These are phyloP conservation scores for Prionace glauca DNA, from an alignment of 2,797 vertebrate species.

Conservation along the genomic window DNA sequence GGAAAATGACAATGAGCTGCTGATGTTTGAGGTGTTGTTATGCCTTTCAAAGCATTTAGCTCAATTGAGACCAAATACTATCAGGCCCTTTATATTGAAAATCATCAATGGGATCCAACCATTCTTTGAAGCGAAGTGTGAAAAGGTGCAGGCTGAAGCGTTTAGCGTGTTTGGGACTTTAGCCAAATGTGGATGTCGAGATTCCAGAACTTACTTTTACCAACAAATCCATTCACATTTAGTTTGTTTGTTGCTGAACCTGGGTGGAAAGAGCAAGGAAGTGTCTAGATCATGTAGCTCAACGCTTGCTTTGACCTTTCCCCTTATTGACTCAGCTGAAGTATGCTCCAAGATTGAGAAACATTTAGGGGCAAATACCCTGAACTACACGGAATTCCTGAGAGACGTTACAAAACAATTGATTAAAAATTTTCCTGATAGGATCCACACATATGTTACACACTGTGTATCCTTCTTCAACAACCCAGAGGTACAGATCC, in stretches of 20 bases:
- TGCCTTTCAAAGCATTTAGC: slow-evolving; percentile 9
- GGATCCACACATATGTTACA: not conserved
- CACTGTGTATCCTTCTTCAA: slow-evolving; percentile 10
- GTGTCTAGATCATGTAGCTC: not conserved
- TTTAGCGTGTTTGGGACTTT: not conserved
- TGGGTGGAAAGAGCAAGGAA: slow-evolving; percentile 15
- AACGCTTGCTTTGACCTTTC: not conserved
- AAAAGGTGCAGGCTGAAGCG: slow-evolving; percentile 18
- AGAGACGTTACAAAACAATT: slow-evolving; percentile 23
- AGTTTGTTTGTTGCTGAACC: slow-evolving; percentile 9
- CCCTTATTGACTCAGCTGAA: not conserved
- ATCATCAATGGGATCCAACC: not conserved
- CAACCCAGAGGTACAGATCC: not conserved
- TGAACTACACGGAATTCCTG: slow-evolving; percentile 6
- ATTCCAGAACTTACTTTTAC: not conserved
- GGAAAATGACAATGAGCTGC: not conserved
- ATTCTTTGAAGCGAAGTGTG: slow-evolving; percentile 18
- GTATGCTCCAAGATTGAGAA: not conserved
- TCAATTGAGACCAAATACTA: not conserved
- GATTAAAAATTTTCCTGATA: slow-evolving; percentile 19
- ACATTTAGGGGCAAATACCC: not conserved
- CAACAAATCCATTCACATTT: not conserved
- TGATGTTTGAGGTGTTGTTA: slow-evolving; percentile 25
- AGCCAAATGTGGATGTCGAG: not conserved
- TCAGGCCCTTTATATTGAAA: slow-evolving; percentile 12